Percentiles rank a stretch among this genome's conserved stretches.
Conservation (phyloP, 2,797 vertebrate genomes). For the Trematomus bernacchii region DNA sequence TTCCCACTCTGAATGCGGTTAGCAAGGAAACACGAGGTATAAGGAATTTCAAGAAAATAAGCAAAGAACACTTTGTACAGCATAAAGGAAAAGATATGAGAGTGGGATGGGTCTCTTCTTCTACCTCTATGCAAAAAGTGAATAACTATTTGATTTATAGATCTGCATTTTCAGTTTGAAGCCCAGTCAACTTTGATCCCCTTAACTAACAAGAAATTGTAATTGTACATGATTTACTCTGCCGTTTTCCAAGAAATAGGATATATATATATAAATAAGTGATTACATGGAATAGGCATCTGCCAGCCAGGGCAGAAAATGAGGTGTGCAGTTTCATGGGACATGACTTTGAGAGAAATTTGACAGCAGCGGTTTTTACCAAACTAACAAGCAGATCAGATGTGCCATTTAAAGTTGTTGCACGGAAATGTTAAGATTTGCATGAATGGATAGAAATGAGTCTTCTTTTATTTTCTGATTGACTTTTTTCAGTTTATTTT, state of each 20-base stretch:
- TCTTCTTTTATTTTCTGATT: conserved; percentile 7
- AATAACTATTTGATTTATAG: neutral
- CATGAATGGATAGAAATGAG: conserved; percentile 24
- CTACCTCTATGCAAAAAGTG: neutral
- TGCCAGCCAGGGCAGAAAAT: conserved; percentile 31
- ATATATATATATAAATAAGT: conserved; percentile 49
- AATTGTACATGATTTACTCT: conserved; percentile 23
- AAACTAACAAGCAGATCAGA: conserved; percentile 42
- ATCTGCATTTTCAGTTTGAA: conserved; percentile 16
- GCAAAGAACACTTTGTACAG: no score
- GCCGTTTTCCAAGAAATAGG: conserved; percentile 44
- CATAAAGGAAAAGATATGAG: neutral
- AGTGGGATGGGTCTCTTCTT: neutral
- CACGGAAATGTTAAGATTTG: conserved; percentile 31
- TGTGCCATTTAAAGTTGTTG: conserved; percentile 46
- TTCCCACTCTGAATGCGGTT: no score
- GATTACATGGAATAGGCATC: conserved; percentile 40
- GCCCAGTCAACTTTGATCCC: neutral
- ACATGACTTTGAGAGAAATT: conserved; percentile 31
- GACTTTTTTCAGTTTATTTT: neutral
- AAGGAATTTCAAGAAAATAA: no score
- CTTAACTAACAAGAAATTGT: conserved; percentile 17
- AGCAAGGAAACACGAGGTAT: no score
- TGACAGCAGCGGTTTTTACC: conserved; percentile 27
- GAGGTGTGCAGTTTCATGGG: conserved; percentile 40